Evolutionary conservation across 2,888 invertebrate genomes (phyloP), one percentile per base, ranked within the genome.

Genomic region (Onthophagus sagittarius): DNA sequence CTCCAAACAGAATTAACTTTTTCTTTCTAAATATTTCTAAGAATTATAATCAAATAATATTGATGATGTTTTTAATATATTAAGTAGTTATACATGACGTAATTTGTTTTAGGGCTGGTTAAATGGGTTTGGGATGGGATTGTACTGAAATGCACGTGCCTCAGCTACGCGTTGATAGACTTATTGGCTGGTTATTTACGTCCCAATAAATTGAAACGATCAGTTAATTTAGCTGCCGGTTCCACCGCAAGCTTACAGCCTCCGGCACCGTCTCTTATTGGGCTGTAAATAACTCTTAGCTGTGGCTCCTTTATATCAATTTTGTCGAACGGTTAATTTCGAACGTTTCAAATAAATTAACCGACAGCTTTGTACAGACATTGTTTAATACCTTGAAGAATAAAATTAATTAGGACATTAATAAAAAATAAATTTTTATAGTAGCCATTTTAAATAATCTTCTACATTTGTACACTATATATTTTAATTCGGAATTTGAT

Each of bases 191-290:
- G 84, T 84, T 84, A 84, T 83, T 84, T 83, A 83, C 82, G 75
- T 81, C 81, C 80, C 82, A 83, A 84, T 84, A 85, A 85, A 84
- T 85, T 81, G 83, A 79, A 80, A 81, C 83, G 83, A 84, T 85
- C 84, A 84, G 83, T 84, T 85, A 84, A 85, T 85, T 85, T 84
- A 81, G 78, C 78, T 78, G 75, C 77, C 69, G 75, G 72, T 77
- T 78, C 75, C 77, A 73, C 78, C 80, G 80, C 79, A 79, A 80
- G 78, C 78, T 79, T 79, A 80, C 78, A 78, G 78, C 78, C 23
- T 76, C 79, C 79, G 75, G 72, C 76, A 77, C 76, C 74, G 75
- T 75, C 77, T 78, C 78, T 78, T 78, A 78, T 78, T 78, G 77
- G 75, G 75, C 73, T 76, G 77, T 78, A 78, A 78, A 78, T 78